A percentile compares a stretch with the other conserved stretches of the same genome.
These are phyloP conservation scores for Phylloscopus collybita DNA, from an alignment of 2,797 vertebrate genomes.

Conservation along the genomic window DNA sequence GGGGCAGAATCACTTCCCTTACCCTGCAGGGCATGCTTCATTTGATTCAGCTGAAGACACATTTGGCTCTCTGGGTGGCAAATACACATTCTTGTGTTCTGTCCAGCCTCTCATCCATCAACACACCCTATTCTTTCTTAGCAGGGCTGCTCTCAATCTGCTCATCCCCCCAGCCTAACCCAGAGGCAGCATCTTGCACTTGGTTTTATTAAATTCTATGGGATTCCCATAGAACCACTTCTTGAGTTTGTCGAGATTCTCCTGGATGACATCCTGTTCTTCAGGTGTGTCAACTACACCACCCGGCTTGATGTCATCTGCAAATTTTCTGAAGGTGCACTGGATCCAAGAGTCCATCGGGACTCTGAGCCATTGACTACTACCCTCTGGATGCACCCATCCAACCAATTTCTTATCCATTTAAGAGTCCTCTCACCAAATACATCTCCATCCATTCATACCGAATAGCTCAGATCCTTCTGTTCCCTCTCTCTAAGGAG, in stretches of 20 bases:
- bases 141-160: neutral
- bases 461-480: neutral
- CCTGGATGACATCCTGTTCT: neutral
- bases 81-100: neutral
- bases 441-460: neutral
- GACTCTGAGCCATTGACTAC: neutral
- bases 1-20: neutral
- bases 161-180: neutral
- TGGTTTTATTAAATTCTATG: neutral
- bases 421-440: neutral
- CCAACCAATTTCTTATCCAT: neutral
- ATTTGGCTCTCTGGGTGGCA: neutral
- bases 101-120: neutral
- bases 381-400: neutral
- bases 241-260: neutral
- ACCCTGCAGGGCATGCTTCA: neutral
- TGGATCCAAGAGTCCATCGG: accelerated
- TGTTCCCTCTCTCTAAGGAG: neutral
- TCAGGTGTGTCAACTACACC: neutral
- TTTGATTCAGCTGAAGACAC: neutral
- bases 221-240: neutral
- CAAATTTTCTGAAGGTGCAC: neutral
- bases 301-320: neutral
- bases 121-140: neutral
- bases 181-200: neutral